These are phyloP conservation scores for Epinephelus cyanopodus DNA, from an alignment of 2,113 vertebrate genomes.

Conservation along the genomic window DNA sequence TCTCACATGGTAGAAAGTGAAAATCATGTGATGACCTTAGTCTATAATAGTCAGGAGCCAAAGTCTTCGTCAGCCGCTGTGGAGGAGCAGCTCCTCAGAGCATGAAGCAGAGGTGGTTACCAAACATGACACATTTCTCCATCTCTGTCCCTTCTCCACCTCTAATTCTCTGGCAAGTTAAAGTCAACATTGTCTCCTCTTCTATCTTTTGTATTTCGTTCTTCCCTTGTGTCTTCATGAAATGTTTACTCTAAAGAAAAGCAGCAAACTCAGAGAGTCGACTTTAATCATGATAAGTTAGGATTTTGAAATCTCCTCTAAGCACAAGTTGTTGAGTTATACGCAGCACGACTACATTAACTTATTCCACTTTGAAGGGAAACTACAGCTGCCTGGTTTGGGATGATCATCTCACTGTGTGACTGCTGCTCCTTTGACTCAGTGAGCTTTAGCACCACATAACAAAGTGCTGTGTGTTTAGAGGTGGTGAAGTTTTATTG, in stretches of 20 bases:
- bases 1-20: background rate
- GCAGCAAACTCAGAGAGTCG: background rate
- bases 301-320: background rate
- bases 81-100: background rate
- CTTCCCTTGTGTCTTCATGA: background rate
- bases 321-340: background rate
- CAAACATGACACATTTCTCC: background rate
- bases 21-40: background rate
- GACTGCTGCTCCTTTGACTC: too few species aligned
- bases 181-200: background rate
- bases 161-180: background rate
- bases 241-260: background rate
- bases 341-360: background rate
- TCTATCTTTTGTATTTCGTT: background rate
- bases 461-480: too few species aligned
- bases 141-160: background rate
- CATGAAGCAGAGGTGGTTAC: constrained; percentile 10
- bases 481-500: too few species aligned
- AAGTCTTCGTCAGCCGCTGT: too few species aligned
- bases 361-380: too few species aligned
- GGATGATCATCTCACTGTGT: too few species aligned
- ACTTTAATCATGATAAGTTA: background rate
- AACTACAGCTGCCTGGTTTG: too few species aligned
- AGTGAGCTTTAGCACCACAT: too few species aligned
- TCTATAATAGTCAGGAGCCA: background rate